Evolutionary conservation across 1,140 invertebrate genomes (phyloP).

Genomic region (Metopolophium dirhodum): DNA sequence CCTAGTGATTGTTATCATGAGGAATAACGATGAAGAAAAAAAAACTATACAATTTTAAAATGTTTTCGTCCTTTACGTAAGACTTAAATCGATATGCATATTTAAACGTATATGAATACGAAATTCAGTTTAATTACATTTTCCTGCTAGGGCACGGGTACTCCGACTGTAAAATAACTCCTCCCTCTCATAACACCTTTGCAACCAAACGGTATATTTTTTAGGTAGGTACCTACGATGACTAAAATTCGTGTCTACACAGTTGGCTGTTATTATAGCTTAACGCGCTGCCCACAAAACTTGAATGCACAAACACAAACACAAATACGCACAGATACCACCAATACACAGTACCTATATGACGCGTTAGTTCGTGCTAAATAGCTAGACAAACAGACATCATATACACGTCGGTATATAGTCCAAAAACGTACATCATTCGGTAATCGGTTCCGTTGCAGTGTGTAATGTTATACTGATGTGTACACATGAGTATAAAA

Average conservation of each 20-base stretch:
- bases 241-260: not conserved
- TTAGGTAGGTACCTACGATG: too few species aligned
- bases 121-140: too few species aligned
- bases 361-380: not conserved
- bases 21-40: too few species aligned
- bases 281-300: not conserved
- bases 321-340: not conserved
- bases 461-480: not conserved
- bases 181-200: too few species aligned
- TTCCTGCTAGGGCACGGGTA: not conserved
- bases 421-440: not conserved
- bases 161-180: not conserved
- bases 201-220: too few species aligned
- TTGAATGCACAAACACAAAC: not conserved
- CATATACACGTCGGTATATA: not conserved
- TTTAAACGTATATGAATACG: too few species aligned
- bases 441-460: not conserved
- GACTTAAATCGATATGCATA: too few species aligned
- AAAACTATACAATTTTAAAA: too few species aligned
- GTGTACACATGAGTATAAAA: too few species aligned
- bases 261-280: conserved; percentile 16
- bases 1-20: too few species aligned
- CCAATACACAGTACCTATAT: too few species aligned
- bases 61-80: too few species aligned
- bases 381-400: not conserved